Evolutionary conservation across 2,113 vertebrate genomes (phyloP).

Genomic region (Peromyscus californicus): DNA sequence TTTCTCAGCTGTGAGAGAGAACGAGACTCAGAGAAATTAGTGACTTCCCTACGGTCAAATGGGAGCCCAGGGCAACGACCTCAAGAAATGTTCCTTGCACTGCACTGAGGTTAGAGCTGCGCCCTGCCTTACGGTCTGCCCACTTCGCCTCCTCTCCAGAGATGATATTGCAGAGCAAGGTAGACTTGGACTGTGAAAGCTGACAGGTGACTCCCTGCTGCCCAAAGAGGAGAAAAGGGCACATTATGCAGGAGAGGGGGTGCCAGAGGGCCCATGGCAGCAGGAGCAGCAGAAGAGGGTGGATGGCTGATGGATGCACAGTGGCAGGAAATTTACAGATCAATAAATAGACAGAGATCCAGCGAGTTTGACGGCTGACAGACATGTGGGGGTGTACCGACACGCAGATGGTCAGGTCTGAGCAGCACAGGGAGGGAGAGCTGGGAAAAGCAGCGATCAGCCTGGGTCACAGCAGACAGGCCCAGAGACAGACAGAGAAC

Average conservation of each 20-base stretch:
- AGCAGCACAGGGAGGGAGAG: neutral
- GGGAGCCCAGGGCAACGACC: no score
- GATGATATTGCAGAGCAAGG: neutral
- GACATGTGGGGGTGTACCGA: neutral
- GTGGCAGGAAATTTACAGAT: slow-evolving; percentile 60
- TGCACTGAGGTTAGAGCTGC: accelerated
- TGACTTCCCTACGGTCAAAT: accelerated
- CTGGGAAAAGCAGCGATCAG: neutral
- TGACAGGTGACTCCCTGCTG: neutral
- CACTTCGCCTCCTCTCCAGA: neutral
- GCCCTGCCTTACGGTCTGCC: accelerated
- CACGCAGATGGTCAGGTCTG: slow-evolving; percentile 23
- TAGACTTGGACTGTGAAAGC: neutral
- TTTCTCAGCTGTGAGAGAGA: neutral
- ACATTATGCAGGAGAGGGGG: neutral
- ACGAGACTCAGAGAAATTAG: neutral
- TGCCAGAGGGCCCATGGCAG: neutral
- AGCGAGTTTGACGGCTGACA: slow-evolving; percentile 44
- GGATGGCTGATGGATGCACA: slow-evolving; percentile 25
- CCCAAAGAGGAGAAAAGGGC: neutral
- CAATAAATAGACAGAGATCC: slow-evolving; percentile 46
- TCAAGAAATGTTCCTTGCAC: neutral
- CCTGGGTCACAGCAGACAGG: neutral
- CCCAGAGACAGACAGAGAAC: neutral
- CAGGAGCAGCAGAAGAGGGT: neutral